Conservation (phyloP, 2,797 vertebrate species). For the Lindbergichthys nudifrons region DNA sequence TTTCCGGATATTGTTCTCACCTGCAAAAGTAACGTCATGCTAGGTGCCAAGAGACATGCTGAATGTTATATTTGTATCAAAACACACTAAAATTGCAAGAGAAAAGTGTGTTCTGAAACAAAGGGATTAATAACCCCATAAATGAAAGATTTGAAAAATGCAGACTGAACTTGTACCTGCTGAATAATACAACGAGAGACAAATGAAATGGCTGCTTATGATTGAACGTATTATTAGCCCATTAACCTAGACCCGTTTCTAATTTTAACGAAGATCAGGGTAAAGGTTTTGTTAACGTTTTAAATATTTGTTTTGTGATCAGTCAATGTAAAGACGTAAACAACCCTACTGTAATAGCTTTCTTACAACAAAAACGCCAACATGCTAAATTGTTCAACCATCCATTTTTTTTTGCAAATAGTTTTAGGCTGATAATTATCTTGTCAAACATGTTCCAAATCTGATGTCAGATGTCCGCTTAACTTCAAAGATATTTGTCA, state of each 20-base stretch:
- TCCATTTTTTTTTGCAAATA: background rate
- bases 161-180: slow-evolving; percentile 1
- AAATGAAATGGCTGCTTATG: background rate
- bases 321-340: background rate
- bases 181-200: slow-evolving; percentile 4
- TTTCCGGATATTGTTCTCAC: background rate
- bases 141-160: background rate
- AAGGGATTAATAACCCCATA: background rate
- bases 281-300: background rate
- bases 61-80: background rate
- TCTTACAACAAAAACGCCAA: slow-evolving; percentile 4
- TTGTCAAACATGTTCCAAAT: background rate
- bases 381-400: background rate
- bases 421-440: background rate
- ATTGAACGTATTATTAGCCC: slow-evolving; percentile 10
- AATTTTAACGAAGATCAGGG: background rate
- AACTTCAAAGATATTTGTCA: too few relatives aligned
- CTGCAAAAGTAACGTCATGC: background rate
- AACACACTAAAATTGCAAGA: background rate
- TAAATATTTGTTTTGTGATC: background rate
- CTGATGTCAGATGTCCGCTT: too few relatives aligned
- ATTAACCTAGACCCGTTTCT: background rate
- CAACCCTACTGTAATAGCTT: background rate
- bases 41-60: background rate
- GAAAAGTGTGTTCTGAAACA: background rate